Evolutionary conservation across 1,140 invertebrate genomes (phyloP), one percentile per base, ranked within the genome.

Genomic region (Apis laboriosa): DNA sequence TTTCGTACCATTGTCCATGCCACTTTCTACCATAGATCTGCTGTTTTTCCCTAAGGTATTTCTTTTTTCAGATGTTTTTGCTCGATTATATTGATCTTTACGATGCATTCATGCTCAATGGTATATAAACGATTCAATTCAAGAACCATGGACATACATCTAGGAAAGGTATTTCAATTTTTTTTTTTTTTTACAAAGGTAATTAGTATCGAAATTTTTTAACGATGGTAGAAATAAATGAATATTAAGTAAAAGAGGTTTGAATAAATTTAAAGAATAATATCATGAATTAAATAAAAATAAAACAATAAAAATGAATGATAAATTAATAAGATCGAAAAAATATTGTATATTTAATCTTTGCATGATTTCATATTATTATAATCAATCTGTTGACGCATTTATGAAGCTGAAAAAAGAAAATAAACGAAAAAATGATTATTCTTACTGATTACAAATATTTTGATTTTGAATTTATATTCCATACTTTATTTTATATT

Each of bases 11-110:
- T 49, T 17, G 60, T 61, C 12, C 60, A 43, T 8, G 28, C 66
- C 64, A 78, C 71, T 80, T 81, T 81, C 72, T 55, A 81, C 79
- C 5, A 55, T 75, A 75, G 24, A 56, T 75, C 71, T 75, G 71
- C 19, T 55, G 34, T 51, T 79, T 60, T 67, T 61, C 13, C 4
- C 13, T 5, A 19, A 53, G 8, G 9, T 73, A 34, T 80, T 63
- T 75, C 63, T 51, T 56, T 24, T 56, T 75, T 55, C 11, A 55
- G 28, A 80, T 61, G 60, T 80, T 61, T 80, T 64, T 28, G 21
- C 4, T 9, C n/a, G 0, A 21, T 17, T 2, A 5, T 28, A 11
- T 15, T 0, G 55, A 28, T 74, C 60, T 74, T 64, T 74, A 66
- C 78, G 51, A 66, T 15, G 43, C 51, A 49, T 49, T 66, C 53